Percentiles rank a stretch among this genome's conserved stretches.
These are phyloP conservation scores for Ostrea edulis DNA, from an alignment of 1,140 invertebrate species.

Conservation along the genomic window DNA sequence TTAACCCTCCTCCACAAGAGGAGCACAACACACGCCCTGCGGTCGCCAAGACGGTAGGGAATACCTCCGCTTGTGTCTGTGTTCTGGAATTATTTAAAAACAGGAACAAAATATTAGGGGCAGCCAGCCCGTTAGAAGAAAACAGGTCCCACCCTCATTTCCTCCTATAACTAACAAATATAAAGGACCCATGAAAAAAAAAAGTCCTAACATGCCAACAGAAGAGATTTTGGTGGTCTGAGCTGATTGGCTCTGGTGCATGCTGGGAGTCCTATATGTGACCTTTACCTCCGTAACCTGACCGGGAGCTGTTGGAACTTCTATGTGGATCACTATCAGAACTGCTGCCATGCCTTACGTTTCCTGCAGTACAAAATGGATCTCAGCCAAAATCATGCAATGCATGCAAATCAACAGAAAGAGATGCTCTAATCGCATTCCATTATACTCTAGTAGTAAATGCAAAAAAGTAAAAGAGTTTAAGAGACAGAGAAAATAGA, in stretches of 20 bases:
- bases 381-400: conserved; percentile 39
- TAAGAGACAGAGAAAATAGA: too few relatives aligned
- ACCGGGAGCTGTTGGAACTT: conserved; percentile 68
- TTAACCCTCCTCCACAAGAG: conserved; percentile 51
- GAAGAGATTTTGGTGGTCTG: neutral
- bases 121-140: neutral
- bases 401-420: conserved; percentile 39
- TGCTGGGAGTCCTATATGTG: conserved; percentile 1
- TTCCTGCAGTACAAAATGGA: conserved; percentile 44
- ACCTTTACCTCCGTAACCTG: conserved; percentile 63
- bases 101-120: neutral
- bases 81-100: conserved; percentile 51
- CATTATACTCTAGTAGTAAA: conserved; percentile 29
- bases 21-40: conserved; percentile 46
- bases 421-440: neutral
- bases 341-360: conserved; percentile 23
- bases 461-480: too few relatives aligned
- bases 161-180: neutral
- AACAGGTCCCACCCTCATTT: neutral
- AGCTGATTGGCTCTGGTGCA: neutral
- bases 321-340: conserved; percentile 50
- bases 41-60: conserved; percentile 53
- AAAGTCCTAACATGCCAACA: neutral
- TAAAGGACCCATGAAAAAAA: neutral
- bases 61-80: conserved; percentile 47